phyloP scores from a whole-genome alignment of 2,797 vertebrate species.

The Discoglossus pictus region DNA sequence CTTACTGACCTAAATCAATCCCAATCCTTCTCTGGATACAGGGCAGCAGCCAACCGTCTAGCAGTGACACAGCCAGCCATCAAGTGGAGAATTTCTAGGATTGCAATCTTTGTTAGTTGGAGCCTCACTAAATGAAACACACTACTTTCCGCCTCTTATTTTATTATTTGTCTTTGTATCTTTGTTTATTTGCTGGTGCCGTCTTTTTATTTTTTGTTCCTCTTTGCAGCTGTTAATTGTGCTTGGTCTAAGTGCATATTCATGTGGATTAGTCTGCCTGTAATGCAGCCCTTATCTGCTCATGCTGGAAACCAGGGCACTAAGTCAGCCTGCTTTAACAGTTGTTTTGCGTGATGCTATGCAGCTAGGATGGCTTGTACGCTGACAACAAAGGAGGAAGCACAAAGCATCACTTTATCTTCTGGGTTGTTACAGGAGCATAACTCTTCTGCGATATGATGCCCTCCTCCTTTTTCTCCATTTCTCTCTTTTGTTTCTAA shows the following conservation, averaged over 20 bases:
- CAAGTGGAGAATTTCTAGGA: constrained; percentile 67
- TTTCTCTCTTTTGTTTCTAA: constrained; percentile 58
- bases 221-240: constrained; percentile 62
- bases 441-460: constrained; percentile 59
- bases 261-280: constrained; percentile 76
- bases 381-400: constrained; percentile 72
- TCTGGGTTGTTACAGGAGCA: constrained; percentile 66
- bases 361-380: constrained; percentile 66
- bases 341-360: constrained; percentile 68
- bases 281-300: constrained; percentile 75
- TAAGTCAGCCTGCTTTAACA: constrained; percentile 66
- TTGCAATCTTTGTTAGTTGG: constrained; percentile 64
- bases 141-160: constrained; percentile 58
- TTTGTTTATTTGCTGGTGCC: constrained; percentile 32
- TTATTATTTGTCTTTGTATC: constrained; percentile 35
- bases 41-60: constrained; percentile 72
- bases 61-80: constrained; percentile 73
- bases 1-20: constrained; percentile 85
- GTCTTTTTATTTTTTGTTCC: constrained; percentile 50
- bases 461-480: constrained; percentile 43
- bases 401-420: constrained; percentile 67
- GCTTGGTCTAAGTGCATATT: constrained; percentile 64
- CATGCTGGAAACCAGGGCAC: constrained; percentile 69
- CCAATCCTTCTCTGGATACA: constrained; percentile 77
- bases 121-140: constrained; percentile 62